These are phyloP conservation scores for Drosophila kohkoa DNA, from an alignment of 1,140 invertebrate species.

Conservation along the genomic window DNA sequence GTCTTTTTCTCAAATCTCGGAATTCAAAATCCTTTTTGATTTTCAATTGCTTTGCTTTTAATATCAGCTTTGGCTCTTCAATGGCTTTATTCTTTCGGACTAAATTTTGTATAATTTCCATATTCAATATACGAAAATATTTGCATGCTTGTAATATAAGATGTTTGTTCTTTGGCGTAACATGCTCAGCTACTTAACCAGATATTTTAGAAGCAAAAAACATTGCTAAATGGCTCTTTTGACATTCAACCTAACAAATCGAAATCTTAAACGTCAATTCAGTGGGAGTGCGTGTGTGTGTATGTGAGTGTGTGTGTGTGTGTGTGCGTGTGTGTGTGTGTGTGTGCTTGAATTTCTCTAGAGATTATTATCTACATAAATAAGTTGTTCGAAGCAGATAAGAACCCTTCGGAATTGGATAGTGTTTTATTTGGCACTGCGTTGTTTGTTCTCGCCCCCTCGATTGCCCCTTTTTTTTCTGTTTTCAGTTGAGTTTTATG, in stretches of 20 bases:
- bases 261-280: constrained; percentile 12
- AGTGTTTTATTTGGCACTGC: constrained; percentile 41
- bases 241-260: constrained; percentile 12
- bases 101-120: too few species aligned
- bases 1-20: too few species aligned
- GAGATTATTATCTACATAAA: constrained; percentile 48
- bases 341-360: constrained; percentile 18
- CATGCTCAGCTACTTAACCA: constrained; percentile 5
- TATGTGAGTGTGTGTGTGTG: too few species aligned
- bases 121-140: too few species aligned
- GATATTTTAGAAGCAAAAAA: constrained; percentile 4
- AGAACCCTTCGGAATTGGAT: constrained; percentile 32
- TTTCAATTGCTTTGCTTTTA: too few species aligned
- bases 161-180: background rate
- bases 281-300: background rate
- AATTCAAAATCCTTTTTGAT: too few species aligned
- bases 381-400: constrained; percentile 31
- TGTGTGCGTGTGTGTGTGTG: constrained; percentile 1
- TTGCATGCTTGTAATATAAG: background rate
- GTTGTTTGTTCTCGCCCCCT: constrained; percentile 40
- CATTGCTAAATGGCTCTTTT: constrained; percentile 11
- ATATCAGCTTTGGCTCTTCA: too few species aligned
- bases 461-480: constrained; percentile 29
- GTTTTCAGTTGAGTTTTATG: constrained; percentile 23
- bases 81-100: too few species aligned